Percentiles rank a stretch among this genome's conserved stretches.
Evolutionary conservation across 2,113 vertebrate species (phyloP).

Genomic region (Perognathus longimembris): DNA sequence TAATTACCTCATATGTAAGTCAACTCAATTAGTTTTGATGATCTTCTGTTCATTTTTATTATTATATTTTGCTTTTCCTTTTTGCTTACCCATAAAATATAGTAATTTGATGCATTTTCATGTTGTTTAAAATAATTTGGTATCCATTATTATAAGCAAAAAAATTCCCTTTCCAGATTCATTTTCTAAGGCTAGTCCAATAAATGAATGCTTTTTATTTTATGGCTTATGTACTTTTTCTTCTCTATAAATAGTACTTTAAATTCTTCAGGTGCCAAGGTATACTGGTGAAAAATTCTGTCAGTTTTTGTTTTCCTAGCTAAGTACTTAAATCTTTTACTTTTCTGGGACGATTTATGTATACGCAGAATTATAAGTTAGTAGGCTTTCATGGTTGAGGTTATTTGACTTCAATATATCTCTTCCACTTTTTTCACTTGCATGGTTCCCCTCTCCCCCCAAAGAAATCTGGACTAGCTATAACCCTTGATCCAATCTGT

Average conservation of each 20-base stretch:
- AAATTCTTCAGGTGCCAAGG: neutral
- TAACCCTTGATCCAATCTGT: neutral
- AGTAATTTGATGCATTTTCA: neutral
- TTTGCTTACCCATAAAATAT: neutral
- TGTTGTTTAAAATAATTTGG: neutral
- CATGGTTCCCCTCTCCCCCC: neutral
- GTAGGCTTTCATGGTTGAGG: neutral
- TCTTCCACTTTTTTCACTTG: neutral
- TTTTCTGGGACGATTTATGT: neutral
- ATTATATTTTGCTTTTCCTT: neutral
- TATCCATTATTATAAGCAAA: neutral
- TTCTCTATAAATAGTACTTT: neutral
- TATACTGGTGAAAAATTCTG: neutral
- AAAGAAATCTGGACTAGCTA: neutral
- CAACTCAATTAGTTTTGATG: neutral
- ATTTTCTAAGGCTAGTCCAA: neutral
- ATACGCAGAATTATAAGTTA: neutral
- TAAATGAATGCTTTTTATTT: neutral
- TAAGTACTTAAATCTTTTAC: neutral
- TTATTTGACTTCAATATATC: neutral
- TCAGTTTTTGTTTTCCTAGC: neutral
- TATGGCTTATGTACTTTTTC: neutral
- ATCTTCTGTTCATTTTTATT: neutral
- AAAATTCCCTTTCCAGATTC: neutral
- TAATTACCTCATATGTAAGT: constrained; percentile 56